Evolutionary conservation across 2,797 vertebrate species (phyloP), one percentile per base, ranked within the genome.

Genomic region (Falco berigora): DNA sequence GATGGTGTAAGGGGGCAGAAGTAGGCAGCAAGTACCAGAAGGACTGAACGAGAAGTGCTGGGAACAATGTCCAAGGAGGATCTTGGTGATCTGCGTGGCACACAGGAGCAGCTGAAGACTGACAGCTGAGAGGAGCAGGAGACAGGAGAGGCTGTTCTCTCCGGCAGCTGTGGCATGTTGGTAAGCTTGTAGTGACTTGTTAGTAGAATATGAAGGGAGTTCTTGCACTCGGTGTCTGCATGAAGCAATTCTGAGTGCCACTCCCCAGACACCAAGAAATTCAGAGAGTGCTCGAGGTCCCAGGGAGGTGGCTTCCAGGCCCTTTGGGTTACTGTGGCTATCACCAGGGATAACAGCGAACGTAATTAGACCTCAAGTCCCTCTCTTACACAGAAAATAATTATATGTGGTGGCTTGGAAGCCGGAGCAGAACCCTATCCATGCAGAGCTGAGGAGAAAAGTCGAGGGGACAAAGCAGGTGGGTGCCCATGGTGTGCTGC

Each of bases 111-210:
- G 55, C 32, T 32, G 63, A 25, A 84, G 62, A 36, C 53, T 4
- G 12, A 7, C 23, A 30, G 62, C 55, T 5, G 59, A 40, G 34
- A 28, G 19, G 69, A 80, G 69, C 24, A 27, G 56, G 67, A 79
- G 69, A 34, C 1, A 69, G 49, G 42, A 83, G 49, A 73, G 59
- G n/a, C 56, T 66, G 72, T 53, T 87, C 55, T 55, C 27, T 18
- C 20, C 61, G 63, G 90, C 74, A 76, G 82, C 83, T 79, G 73
- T 59, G 73, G 73, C 47, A 22, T 1, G 73, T 75, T 15, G 0
- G 58, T 36, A 53, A 59, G 59, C 88, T 58, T 95, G 96, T 86
- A 85, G 80, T 32, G 93, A 91, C 94, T 97, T 94, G 95, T 81
- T 56, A 44, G 75, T 71, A 49, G 88, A 90, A 40, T 30, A 88